Conservation (phyloP, 2,888 invertebrate species). For the Dugesia japonica region DNA sequence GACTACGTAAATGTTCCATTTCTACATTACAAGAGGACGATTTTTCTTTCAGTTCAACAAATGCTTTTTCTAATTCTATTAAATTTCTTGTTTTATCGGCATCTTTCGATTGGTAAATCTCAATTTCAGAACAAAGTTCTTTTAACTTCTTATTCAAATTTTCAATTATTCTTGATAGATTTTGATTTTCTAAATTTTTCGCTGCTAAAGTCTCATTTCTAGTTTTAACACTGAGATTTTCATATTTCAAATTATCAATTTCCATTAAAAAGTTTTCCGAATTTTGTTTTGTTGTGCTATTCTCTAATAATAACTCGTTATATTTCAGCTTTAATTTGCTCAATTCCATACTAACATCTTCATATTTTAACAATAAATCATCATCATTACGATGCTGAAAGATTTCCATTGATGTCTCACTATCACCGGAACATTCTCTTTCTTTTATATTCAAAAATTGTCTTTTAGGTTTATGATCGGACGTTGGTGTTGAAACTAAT, state of each 20-base stretch:
- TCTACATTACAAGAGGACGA: background rate
- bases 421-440: background rate
- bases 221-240: background rate
- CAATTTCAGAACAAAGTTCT: conserved; percentile 25
- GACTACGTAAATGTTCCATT: conserved; percentile 20
- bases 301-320: background rate
- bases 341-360: background rate
- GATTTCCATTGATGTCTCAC: background rate
- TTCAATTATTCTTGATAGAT: background rate
- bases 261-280: background rate
- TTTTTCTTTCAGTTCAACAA: background rate
- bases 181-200: conserved; percentile 17
- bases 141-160: background rate
- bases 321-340: background rate
- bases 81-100: conserved; percentile 13
- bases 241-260: conserved; percentile 9
- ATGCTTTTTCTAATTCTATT: conserved; percentile 24
- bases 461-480: background rate
- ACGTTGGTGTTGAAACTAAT: background rate
- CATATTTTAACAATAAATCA: background rate
- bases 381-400: background rate
- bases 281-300: background rate
- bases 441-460: background rate
- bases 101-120: conserved; percentile 10
- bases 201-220: background rate